Conservation (phyloP, 1,140 invertebrate species). For the Myzus persicae region DNA sequence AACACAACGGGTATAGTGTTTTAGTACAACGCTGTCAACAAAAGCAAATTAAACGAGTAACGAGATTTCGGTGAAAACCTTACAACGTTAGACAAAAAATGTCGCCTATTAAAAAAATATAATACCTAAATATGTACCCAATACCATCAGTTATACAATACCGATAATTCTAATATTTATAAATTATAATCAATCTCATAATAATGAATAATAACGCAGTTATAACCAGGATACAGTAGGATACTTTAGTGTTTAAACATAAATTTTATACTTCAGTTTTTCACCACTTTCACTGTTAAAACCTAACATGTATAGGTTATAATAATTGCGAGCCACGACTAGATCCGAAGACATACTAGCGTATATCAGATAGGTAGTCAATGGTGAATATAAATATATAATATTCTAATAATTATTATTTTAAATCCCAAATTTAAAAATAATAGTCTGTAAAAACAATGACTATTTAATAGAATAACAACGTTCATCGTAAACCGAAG, state of each 20-base stretch:
- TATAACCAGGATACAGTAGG: background rate
- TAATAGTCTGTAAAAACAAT: background rate
- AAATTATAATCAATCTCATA: too few species aligned
- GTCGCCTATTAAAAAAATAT: too few species aligned
- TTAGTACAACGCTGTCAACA: background rate
- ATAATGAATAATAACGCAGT: background rate
- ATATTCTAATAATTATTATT: too few species aligned
- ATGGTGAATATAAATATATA: too few species aligned
- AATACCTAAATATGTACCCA: too few species aligned
- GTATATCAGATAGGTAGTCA: too few species aligned
- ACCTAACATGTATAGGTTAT: background rate
- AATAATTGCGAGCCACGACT: background rate
- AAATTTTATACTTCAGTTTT: background rate
- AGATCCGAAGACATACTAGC: too few species aligned
- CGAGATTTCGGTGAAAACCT: background rate
- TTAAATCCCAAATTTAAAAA: too few species aligned
- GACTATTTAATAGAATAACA: background rate
- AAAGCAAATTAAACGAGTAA: background rate
- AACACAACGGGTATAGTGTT: background rate
- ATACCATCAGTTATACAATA: too few species aligned
- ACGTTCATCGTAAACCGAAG: background rate
- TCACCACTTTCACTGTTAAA: background rate
- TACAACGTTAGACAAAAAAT: background rate
- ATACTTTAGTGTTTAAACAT: background rate
- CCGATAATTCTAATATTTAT: too few species aligned